Evolutionary conservation across 2,113 vertebrate species (phyloP).

Genomic region (Macroglossus sobrinus): DNA sequence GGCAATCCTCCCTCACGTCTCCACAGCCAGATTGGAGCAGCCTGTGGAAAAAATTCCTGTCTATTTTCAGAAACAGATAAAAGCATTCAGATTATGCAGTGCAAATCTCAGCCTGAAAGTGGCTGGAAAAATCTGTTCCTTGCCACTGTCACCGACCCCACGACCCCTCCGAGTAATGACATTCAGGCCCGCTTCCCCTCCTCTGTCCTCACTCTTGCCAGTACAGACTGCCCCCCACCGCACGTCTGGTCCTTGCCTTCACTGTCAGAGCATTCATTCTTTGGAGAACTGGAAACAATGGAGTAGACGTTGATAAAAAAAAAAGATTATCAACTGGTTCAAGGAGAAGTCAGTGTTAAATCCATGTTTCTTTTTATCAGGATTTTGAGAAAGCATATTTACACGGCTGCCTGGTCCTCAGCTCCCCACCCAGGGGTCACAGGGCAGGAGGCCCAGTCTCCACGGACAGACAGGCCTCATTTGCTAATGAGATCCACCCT

Average conservation of each 20-base stretch:
- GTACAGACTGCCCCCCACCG: constrained; percentile 40
- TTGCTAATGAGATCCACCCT: not conserved
- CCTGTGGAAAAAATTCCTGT: constrained; percentile 90
- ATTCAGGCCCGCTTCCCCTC: constrained; percentile 64
- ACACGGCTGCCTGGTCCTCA: not conserved
- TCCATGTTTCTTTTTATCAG: not conserved
- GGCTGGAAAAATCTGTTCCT: constrained; percentile 87
- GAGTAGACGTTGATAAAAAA: not conserved
- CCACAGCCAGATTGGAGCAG: constrained; percentile 86
- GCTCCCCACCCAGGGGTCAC: not conserved
- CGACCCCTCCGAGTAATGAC: constrained; percentile 78
- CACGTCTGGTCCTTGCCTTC: constrained; percentile 80
- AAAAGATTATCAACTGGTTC: constrained; percentile 12
- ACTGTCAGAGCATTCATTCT: constrained; percentile 69
- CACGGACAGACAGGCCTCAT: not conserved
- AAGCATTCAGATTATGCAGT: constrained; percentile 88
- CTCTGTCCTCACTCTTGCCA: constrained; percentile 52
- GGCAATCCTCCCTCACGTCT: constrained; percentile 82
- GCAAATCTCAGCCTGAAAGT: constrained; percentile 84
- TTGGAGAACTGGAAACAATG: not conserved
- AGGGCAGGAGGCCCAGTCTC: not conserved
- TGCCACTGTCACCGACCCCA: constrained; percentile 66
- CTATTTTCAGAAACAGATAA: constrained; percentile 92
- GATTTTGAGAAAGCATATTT: not conserved
- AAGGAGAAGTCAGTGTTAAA: constrained; percentile 46